Conservation (phyloP, 2,113 vertebrate species). For the Zeus faber region DNA sequence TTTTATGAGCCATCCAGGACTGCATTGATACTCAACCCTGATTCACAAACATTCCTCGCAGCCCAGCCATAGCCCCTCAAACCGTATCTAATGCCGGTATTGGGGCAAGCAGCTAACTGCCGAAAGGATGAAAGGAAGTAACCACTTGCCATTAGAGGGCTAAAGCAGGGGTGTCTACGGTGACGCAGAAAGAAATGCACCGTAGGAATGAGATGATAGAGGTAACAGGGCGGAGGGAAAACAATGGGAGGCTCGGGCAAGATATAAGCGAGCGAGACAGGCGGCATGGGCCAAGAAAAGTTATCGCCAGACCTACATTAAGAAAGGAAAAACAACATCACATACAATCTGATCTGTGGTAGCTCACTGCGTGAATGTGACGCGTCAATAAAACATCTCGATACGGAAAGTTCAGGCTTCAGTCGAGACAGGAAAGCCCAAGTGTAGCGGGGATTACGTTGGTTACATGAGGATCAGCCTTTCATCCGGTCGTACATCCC, state of each 20-base stretch:
- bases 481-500: conserved; percentile 28
- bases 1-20: conserved; percentile 17
- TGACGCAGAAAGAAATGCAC: conserved; percentile 14
- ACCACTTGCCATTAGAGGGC: conserved; percentile 34
- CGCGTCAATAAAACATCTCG: neutral
- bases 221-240: neutral
- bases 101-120: conserved; percentile 19
- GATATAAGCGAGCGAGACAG: neutral
- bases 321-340: neutral
- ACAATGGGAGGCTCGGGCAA: neutral
- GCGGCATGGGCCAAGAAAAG: neutral
- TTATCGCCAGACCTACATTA: neutral
- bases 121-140: conserved; percentile 50
- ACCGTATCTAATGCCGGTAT: conserved; percentile 41
- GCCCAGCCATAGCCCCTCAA: conserved; percentile 23
- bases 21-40: conserved; percentile 32
- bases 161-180: conserved; percentile 7
- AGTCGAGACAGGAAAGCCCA: conserved; percentile 12
- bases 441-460: conserved; percentile 11
- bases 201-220: neutral
- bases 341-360: neutral
- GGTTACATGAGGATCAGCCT: conserved; percentile 18
- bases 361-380: neutral
- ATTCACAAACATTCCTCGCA: conserved; percentile 39
- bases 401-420: neutral